Evolutionary conservation across 1,140 invertebrate species (phyloP).

Genomic region (Caenorhabditis brenneri): DNA sequence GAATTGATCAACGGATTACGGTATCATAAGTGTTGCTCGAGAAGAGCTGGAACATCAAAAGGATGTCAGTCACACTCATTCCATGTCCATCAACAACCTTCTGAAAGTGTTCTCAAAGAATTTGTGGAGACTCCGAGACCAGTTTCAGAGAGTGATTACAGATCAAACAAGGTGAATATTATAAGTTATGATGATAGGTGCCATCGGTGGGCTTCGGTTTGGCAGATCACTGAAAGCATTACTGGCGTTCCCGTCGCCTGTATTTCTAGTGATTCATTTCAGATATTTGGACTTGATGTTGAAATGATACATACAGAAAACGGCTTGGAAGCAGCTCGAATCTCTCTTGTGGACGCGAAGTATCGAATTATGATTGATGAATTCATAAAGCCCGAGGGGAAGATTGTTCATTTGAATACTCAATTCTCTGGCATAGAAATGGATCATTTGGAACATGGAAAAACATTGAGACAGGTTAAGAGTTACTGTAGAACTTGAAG

Average conservation of each 20-base stretch:
- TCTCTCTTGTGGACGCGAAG: neutral
- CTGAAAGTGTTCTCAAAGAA: neutral
- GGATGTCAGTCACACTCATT: neutral
- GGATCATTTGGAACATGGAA: neutral
- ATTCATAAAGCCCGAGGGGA: neutral
- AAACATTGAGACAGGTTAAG: neutral
- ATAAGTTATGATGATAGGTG: too few relatives aligned
- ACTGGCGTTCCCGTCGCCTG: too few relatives aligned
- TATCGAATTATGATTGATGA: neutral
- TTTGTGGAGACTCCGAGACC: neutral
- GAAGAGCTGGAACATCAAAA: neutral
- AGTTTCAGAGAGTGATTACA: neutral
- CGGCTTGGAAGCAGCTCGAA: neutral
- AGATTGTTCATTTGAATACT: neutral
- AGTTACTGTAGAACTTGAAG: too few relatives aligned
- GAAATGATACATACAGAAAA: neutral
- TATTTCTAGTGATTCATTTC: neutral
- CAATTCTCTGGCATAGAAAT: neutral
- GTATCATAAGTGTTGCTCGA: neutral
- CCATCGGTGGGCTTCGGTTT: too few relatives aligned
- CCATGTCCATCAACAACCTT: neutral
- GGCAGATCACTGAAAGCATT: too few relatives aligned
- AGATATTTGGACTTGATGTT: neutral
- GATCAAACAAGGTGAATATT: neutral
- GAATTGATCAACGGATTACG: neutral